Conservation (phyloP, 2,113 vertebrate genomes). For the Anolis sagrei region DNA sequence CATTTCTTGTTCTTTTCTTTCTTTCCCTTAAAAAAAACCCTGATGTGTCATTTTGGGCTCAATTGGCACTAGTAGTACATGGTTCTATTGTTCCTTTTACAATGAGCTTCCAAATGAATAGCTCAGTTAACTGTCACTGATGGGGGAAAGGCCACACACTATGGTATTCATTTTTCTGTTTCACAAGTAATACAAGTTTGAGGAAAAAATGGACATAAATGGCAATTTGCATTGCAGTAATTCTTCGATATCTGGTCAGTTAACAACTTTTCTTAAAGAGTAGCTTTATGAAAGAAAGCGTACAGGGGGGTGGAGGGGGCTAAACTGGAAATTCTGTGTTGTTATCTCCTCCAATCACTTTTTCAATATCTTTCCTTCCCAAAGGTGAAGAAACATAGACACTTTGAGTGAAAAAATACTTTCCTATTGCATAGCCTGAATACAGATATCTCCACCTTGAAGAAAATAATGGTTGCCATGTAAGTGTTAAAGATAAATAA, state of each 20-base stretch:
- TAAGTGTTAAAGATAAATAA: not conserved
- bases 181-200: not conserved
- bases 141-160: slow-evolving; percentile 14
- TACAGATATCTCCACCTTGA: not conserved
- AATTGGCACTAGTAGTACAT: slow-evolving; percentile 4
- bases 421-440: not conserved
- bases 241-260: not conserved
- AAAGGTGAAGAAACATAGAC: not conserved
- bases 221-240: not conserved
- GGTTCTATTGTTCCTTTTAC: slow-evolving; percentile 30
- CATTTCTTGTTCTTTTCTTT: not conserved
- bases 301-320: not conserved
- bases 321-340: not conserved
- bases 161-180: slow-evolving; percentile 9
- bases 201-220: not conserved
- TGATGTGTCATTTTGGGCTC: slow-evolving; percentile 15
- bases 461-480: not conserved
- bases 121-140: slow-evolving; percentile 4
- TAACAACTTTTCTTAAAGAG: not conserved
- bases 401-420: not conserved
- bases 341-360: not conserved
- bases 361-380: not conserved
- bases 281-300: not conserved
- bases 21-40: slow-evolving; percentile 1
- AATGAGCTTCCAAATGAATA: slow-evolving; percentile 29